Evolutionary conservation across 2,113 vertebrate genomes (phyloP), one percentile per base, ranked within the genome.

Genomic region (Tachuris rubrigastra): DNA sequence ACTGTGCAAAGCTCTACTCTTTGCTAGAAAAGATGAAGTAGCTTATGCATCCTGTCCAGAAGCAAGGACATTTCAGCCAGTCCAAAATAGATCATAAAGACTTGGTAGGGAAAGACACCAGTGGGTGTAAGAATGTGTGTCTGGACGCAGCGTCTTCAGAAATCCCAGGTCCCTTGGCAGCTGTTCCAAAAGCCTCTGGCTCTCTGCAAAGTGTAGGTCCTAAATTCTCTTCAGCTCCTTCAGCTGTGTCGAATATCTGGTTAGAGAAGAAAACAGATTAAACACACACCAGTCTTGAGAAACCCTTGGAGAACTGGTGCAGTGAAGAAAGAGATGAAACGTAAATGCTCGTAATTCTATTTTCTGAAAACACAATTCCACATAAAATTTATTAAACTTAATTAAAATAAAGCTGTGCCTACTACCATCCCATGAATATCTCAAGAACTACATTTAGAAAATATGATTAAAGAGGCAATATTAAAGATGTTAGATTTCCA

Each of bases 1-100:
- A 27, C 15, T 12, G 1, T 6, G 33, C 28, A 42, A 44, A 93
- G 20, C 16, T 33, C 39, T 56, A 25, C 15, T 59, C 21, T 47
- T 76, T 66, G 15, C 39, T 47, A 49, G 47, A 42, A 60, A 62
- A 53, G 5, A 14, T 8, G 5, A 35, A 35, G 39, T 33, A 31
- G 8, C 14, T 49, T 9, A 5, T 9, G 10, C 25, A 22, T n/a
- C 13, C 20, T 35, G 14, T 35, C 22, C 35, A 67, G 30, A 60
- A 76, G 55, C 37, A 71, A 47, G 72, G 24, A 20, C 8, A 19
- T 53, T 41, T n/a, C 46, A 24, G 1, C 10, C 66, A 53, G 27
- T 31, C 25, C 47, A 16, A 56, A 62, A 4, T 0, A 33, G 25
- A 3, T 30, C 5, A 30, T 5, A 39, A 53, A 42, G 30, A 0